These are phyloP conservation scores for Amphipyra berbera DNA, from an alignment of 2,888 invertebrate species.

Conservation along the genomic window DNA sequence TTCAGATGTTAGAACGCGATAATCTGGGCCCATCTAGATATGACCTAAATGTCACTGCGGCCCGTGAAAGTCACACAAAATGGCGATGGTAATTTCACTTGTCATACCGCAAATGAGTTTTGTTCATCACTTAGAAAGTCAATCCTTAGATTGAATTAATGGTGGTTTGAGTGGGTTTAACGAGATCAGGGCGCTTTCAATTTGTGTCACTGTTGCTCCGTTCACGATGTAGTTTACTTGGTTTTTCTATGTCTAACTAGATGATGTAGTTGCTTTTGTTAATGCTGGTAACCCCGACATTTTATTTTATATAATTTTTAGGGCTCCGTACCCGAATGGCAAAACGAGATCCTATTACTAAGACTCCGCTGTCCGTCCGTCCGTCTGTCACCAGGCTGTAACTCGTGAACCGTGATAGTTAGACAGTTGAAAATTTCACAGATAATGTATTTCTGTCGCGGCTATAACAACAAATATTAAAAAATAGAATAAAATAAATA, in stretches of 20 bases:
- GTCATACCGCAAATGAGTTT: constrained; percentile 86
- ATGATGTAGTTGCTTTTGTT: too few species aligned
- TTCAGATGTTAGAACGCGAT: constrained; percentile 72
- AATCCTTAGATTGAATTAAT: constrained; percentile 78
- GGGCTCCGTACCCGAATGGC: too few species aligned
- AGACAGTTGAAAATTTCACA: too few species aligned
- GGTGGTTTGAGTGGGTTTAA: constrained; percentile 55
- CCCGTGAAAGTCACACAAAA: constrained; percentile 73
- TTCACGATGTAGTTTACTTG: not conserved
- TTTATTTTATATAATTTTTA: too few species aligned
- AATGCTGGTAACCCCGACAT: too few species aligned
- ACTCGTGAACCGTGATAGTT: too few species aligned
- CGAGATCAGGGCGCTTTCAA: constrained; percentile 54
- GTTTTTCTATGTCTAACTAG: constrained; percentile 2
- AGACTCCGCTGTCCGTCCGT: too few species aligned
- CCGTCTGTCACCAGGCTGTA: too few species aligned
- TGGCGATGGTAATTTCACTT: constrained; percentile 76
- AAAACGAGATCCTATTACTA: too few species aligned
- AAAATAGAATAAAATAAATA: too few species aligned
- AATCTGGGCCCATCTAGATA: constrained; percentile 79
- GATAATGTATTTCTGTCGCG: too few species aligned
- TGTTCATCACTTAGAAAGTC: constrained; percentile 86
- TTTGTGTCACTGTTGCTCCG: constrained; percentile 33
- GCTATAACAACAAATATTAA: too few species aligned
- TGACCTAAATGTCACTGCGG: constrained; percentile 71